Conservation (phyloP, 1,140 invertebrate genomes). For the Orchesella cincta region DNA sequence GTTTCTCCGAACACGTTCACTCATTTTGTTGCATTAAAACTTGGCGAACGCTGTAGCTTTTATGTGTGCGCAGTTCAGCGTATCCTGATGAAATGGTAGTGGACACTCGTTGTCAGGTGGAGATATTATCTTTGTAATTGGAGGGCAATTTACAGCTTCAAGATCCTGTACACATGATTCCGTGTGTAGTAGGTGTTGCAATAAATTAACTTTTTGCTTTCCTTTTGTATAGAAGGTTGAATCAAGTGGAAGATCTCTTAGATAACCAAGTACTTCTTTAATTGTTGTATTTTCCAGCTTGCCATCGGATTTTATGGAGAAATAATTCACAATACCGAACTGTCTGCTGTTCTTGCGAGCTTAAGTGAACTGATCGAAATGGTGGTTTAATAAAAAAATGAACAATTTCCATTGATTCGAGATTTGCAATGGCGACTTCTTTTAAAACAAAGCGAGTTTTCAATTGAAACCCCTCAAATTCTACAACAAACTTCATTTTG, state of each 20-base stretch:
- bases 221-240: not conserved
- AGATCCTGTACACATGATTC: not conserved
- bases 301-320: not conserved
- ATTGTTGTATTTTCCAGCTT: not conserved
- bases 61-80: not conserved
- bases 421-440: not conserved
- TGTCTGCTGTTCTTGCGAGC: not conserved
- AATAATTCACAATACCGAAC: not conserved
- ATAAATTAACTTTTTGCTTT: not conserved
- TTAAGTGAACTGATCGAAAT: not conserved
- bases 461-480: constrained; percentile 9
- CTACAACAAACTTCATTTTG: constrained; percentile 2
- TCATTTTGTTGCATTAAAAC: not conserved
- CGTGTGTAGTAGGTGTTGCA: not conserved
- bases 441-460: not conserved
- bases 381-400: constrained; percentile 18
- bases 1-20: not conserved
- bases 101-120: not conserved
- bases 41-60: not conserved
- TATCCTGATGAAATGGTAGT: not conserved
- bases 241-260: not conserved
- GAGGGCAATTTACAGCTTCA: not conserved
- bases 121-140: not conserved
- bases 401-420: not conserved
- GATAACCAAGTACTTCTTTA: not conserved